Base-by-base conservation (phyloP, 2,113 vertebrate species). In the Scalopus aquaticus region DNA sequence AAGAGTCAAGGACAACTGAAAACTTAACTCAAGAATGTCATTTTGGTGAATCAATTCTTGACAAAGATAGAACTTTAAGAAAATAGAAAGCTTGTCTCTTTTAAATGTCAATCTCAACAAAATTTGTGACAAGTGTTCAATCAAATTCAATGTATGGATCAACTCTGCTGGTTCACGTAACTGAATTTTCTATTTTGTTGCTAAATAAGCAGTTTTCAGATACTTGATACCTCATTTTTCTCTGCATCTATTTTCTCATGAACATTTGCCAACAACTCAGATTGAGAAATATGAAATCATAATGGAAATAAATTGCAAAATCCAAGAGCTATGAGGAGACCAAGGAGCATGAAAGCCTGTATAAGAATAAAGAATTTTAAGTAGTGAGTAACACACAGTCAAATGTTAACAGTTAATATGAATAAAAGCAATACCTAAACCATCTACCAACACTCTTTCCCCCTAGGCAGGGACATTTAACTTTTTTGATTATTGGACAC, bases 71-170 rank as follows among this genome's bases (percentile, higher is more conserved):
- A 86, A 77, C 19, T 62, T 72, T 62, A 30, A 78, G 35, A 90
- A 28, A 44, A 54, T 5, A 89, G 69, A 65, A 77, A 90, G 64
- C 11, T 2, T 64, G 32, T 4, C 5, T 67, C 39, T 82, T 39
- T 82, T 86, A 92, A 92, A 32, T 80, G 42, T 81, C 56, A 88
- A 26, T 74, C 37, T 91, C 24, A 65, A 91, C 19, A 79, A 96
- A 85, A 84, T 3, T 62, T 80, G 20, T 95, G 82, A 91, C 26
- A 83, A 32, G 19, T 65, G 9, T 6, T 95, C 51, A 70, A 76
- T 88, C 72, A 84, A 62, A 86, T 30, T 78, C 64, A 97, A 10
- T 13, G 9, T 39, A 73, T 5, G 5, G 30, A 39, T 87, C 64
- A 90, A 51, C 51, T 73, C 35, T 72, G 49, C 37, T 67, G 26